These are phyloP conservation scores for Peribatodes rhomboidaria DNA, from an alignment of 2,888 invertebrate genomes.

Conservation along the genomic window DNA sequence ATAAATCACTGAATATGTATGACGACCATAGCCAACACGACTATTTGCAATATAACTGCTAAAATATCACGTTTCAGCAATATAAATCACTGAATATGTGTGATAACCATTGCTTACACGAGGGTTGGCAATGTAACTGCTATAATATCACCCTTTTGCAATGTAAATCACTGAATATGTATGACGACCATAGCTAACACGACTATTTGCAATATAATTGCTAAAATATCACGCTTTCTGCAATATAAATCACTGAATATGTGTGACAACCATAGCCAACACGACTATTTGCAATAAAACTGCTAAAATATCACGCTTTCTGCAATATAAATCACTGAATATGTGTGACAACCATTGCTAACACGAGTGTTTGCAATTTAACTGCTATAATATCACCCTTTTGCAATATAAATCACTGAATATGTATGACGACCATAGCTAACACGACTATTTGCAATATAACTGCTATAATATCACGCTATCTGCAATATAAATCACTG, in stretches of 20 bases:
- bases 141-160: background rate
- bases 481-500: conserved; percentile 5
- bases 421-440: background rate
- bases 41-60: background rate
- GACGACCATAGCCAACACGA: background rate
- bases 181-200: background rate
- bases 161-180: background rate
- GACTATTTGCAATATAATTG: background rate
- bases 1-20: conserved; percentile 7
- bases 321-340: conserved; percentile 2
- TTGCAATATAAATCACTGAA: background rate
- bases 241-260: background rate
- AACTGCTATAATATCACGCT: background rate
- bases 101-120: background rate
- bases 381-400: background rate
- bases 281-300: background rate
- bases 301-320: background rate
- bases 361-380: background rate
- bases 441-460: background rate
- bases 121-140: background rate
- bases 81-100: conserved; percentile 1
- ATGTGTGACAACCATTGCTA: background rate
- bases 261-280: background rate
- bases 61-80: background rate
- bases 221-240: background rate